Base-by-base conservation (phyloP, 2,888 invertebrate genomes). In the Acronicta leporina region DNA sequence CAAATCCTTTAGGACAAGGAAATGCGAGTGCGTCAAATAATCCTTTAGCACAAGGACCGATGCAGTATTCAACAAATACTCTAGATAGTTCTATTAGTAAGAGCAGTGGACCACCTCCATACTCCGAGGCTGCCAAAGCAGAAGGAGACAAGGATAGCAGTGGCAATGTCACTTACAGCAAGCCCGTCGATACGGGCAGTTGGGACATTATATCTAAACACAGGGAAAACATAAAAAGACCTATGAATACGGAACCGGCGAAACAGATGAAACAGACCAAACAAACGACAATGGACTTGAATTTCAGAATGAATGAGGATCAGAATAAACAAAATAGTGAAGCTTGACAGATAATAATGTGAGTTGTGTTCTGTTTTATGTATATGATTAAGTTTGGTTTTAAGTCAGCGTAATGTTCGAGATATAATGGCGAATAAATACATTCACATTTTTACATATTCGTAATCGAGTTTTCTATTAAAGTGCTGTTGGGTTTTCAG, bases 191-290 rank as follows among this genome's bases (percentile, higher is more conserved):
- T 6, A 78, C 77, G 0, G 89, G 88, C 56, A 95, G 92, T 55
- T 95, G 95, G 95, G 94, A 95, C 41, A 85, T 95, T 63, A 90
- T 96, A 65, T 90, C 93, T 0, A 90, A 95, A 59, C 95, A 95
- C 75, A 89, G 95, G 44, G 77, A 94, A 78, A 86, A 94, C 79
- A 85, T 92, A 35, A 86, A 68, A 16, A 82, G 86, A 44, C 87
- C 88, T 0, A 69, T 72, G 3, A 71, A 77, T n/a, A 57, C 73
- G 2, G 68, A 65, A 0, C 67, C 67, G 0, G 64, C 64, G 8
- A 57, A 67, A 14, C 68, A 68, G 11, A 44, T 63, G 8, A 57
- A 67, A 14, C 68, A 68, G 13, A 44, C 60, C 8, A 87, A 86
- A 48, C 87, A 87, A 66, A 86, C 80, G 38, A 84, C 87, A 0